A percentile compares a stretch with the other conserved stretches of the same genome.
Evolutionary conservation across 1,140 invertebrate species (phyloP).

Genomic region (Drosophila pandora): DNA sequence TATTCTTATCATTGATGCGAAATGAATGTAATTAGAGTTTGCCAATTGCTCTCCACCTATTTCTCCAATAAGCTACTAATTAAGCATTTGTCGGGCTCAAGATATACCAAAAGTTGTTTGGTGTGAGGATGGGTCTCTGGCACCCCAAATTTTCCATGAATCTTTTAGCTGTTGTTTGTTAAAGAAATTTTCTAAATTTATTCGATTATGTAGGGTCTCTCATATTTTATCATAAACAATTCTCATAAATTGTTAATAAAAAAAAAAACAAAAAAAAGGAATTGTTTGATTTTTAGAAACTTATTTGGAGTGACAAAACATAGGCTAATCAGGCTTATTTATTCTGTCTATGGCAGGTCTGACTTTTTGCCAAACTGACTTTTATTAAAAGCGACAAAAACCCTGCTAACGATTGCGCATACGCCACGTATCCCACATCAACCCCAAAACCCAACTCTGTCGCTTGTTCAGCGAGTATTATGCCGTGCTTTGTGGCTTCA

Average conservation of each 20-base stretch:
- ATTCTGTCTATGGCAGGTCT: conserved; percentile 51
- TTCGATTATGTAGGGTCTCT: too few species aligned
- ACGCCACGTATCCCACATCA: conserved; percentile 48
- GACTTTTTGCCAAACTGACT: conserved; percentile 77
- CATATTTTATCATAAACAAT: too few species aligned
- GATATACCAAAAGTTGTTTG: not conserved
- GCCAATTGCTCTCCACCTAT: conserved; percentile 61
- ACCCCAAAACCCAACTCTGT: conserved; percentile 5
- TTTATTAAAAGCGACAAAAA: conserved; percentile 74
- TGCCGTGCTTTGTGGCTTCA: conserved; percentile 66
- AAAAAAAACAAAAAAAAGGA: too few species aligned
- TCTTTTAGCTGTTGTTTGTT: not conserved
- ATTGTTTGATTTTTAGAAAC: too few species aligned
- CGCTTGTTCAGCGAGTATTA: conserved; percentile 28
- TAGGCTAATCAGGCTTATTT: conserved; percentile 77
- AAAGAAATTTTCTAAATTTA: too few species aligned
- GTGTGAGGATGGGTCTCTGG: too few species aligned
- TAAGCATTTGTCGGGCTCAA: conserved; percentile 31
- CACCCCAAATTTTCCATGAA: not conserved
- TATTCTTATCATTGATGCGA: conserved; percentile 71
- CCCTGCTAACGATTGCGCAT: conserved; percentile 68
- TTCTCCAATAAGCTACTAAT: conserved; percentile 69
- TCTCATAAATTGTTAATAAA: too few species aligned
- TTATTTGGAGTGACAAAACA: conserved; percentile 23
- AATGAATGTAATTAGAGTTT: conserved; percentile 77